Evolutionary conservation across 2,888 invertebrate genomes (phyloP).

Genomic region (Neoitamus cyanurus): DNA sequence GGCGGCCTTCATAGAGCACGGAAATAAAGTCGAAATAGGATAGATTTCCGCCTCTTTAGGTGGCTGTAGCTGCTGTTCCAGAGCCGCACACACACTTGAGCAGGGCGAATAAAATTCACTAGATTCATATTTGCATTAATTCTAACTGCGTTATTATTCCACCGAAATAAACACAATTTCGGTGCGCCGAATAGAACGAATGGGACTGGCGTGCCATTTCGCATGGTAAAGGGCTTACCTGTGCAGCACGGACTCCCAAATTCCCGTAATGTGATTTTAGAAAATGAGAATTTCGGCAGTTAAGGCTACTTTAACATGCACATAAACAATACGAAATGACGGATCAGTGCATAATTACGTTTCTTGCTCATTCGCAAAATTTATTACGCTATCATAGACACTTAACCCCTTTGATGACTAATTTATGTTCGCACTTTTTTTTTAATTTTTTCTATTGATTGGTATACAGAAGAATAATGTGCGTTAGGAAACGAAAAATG

Average conservation of each 20-base stretch:
- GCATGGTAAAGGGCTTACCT: background rate
- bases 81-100: background rate
- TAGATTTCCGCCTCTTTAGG: background rate
- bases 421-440: background rate
- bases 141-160: conserved; percentile 1
- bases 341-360: background rate
- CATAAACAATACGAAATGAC: background rate
- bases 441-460: background rate
- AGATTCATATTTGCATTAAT: background rate
- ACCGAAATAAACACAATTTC: background rate
- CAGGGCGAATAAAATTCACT: background rate
- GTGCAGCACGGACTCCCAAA: background rate
- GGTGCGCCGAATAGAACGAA: background rate
- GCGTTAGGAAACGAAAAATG: background rate
- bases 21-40: background rate
- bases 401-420: background rate
- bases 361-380: background rate
- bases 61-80: background rate
- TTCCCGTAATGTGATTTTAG: background rate
- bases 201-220: background rate
- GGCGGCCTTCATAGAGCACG: background rate
- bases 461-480: background rate
- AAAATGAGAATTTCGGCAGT: background rate
- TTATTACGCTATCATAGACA: background rate
- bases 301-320: background rate